Evolutionary conservation across 2,888 invertebrate genomes (phyloP).

Genomic region (Anarsia innoxiella): DNA sequence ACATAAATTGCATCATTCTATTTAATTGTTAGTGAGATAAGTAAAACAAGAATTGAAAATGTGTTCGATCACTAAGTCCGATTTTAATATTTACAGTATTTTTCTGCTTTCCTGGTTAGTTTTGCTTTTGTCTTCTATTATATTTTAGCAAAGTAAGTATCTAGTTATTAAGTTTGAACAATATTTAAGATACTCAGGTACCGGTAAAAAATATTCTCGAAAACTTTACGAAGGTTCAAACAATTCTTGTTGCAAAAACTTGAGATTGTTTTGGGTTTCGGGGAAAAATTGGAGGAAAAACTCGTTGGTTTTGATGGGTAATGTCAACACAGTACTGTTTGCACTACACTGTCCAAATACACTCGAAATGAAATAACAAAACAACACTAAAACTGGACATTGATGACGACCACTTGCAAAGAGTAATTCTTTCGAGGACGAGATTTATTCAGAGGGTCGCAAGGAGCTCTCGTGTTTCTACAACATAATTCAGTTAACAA

Average conservation of each 20-base stretch:
- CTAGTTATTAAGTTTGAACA: too few relatives aligned
- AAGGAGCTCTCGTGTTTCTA: slow-evolving; percentile 51
- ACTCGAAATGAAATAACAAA: slow-evolving; percentile 7
- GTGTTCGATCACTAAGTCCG: too few relatives aligned
- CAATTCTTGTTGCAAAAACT: neutral
- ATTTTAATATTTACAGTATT: too few relatives aligned
- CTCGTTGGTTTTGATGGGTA: slow-evolving; percentile 2
- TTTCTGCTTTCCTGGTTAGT: too few relatives aligned
- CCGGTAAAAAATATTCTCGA: too few relatives aligned
- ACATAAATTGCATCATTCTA: too few relatives aligned
- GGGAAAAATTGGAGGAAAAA: slow-evolving; percentile 3
- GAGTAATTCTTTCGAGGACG: slow-evolving; percentile 36
- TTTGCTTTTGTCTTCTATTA: too few relatives aligned
- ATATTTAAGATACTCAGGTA: too few relatives aligned
- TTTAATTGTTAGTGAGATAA: too few relatives aligned
- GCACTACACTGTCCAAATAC: slow-evolving; percentile 1
- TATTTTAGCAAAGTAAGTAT: too few relatives aligned
- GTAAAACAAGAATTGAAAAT: too few relatives aligned
- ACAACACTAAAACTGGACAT: slow-evolving; percentile 8
- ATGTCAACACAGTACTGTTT: slow-evolving; percentile 5
- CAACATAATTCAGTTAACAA: slow-evolving; percentile 51
- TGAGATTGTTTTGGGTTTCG: slow-evolving; percentile 1
- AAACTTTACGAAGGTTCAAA: neutral
- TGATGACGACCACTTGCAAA: slow-evolving; percentile 9
- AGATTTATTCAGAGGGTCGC: slow-evolving; percentile 60